Evolutionary conservation across 2,888 invertebrate species (phyloP), one percentile per base, ranked within the genome.

Genomic region (Sceliomorpha sp.): DNA sequence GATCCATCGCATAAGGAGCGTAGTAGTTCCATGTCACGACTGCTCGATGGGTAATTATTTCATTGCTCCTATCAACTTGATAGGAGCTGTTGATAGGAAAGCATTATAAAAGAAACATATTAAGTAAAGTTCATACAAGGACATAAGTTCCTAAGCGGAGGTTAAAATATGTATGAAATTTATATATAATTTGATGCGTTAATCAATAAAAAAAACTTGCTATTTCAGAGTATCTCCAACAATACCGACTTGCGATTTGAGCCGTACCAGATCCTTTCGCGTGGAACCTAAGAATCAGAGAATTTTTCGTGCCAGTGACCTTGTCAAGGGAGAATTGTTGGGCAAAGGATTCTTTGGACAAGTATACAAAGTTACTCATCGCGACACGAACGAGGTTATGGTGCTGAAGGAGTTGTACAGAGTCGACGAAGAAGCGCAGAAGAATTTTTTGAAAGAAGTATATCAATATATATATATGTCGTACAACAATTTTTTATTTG

Each of bases 281-380:
- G 92, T 93, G 2, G 93, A 94, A 80, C 89, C 93, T 89, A 90
- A 91, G 85, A 88, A 91, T 89, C 89, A 93, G 89, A 90, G 95
- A 53, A 96, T 98, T 63, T 98, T 98, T 89, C 92, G 97, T 1
- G 96, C 97, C n/a, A 93, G 94, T 13, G 98, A 98, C 89, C 89
- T 98, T 47, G 92, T 97, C 10, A 92, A 94, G 89, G 97, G 97
- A 27, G 97, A 97, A 86, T 90, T 98, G 2, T 89, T 98, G 8
- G 98, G 98, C 1, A 94, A 95, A 80, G 98, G 98, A 0, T 98
- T 98, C 89, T 98, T 98, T 88, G 98, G 98, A 0, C 96, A 97
- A 87, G 96, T 95, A 60, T 95, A 93, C 88, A 94, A 96, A 90
- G 97, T 97, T 55, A 97, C 96, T 0, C 97, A 98, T 85, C 92